phyloP scores from a whole-genome alignment of 1,140 invertebrate genomes.

The Anadara kagoshimensis region DNA sequence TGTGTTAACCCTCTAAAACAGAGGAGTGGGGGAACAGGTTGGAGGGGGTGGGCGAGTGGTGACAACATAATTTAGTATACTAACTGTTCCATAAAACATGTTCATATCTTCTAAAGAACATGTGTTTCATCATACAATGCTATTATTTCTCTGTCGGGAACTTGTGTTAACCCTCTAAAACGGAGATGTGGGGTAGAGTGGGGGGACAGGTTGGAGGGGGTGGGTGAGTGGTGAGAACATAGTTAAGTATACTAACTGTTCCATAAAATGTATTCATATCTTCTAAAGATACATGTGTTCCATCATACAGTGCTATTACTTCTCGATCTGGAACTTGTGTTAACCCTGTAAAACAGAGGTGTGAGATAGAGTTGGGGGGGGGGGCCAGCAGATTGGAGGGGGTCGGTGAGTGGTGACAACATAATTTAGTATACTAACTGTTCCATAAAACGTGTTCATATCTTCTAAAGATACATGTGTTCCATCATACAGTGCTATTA shows the following conservation, averaged over 20 bases:
- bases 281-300: constrained; percentile 74
- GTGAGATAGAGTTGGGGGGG: too few relatives aligned
- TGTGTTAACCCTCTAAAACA: constrained; percentile 81
- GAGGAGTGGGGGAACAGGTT: neutral
- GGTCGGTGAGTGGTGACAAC: too few relatives aligned
- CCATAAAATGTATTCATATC: constrained; percentile 73
- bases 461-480: constrained; percentile 73
- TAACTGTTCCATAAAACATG: constrained; percentile 68
- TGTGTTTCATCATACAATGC: constrained; percentile 85
- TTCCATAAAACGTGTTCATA: constrained; percentile 72
- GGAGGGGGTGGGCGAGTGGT: too few relatives aligned
- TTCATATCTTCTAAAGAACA: constrained; percentile 74
- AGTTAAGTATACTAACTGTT: constrained; percentile 54
- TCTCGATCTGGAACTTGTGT: constrained; percentile 88
- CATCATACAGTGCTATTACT: constrained; percentile 90
- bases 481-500: constrained; percentile 88
- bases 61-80: too few relatives aligned
- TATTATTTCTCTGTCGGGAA: constrained; percentile 91
- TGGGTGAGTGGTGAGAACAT: too few relatives aligned
- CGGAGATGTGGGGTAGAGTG: neutral
- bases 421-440: constrained; percentile 53
- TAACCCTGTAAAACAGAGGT: constrained; percentile 77
- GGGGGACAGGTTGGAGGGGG: too few relatives aligned
- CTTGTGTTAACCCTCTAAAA: constrained; percentile 81
- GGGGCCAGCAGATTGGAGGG: too few relatives aligned